phyloP scores from a whole-genome alignment of 2,888 invertebrate species.

The Osedax frankpressi region DNA sequence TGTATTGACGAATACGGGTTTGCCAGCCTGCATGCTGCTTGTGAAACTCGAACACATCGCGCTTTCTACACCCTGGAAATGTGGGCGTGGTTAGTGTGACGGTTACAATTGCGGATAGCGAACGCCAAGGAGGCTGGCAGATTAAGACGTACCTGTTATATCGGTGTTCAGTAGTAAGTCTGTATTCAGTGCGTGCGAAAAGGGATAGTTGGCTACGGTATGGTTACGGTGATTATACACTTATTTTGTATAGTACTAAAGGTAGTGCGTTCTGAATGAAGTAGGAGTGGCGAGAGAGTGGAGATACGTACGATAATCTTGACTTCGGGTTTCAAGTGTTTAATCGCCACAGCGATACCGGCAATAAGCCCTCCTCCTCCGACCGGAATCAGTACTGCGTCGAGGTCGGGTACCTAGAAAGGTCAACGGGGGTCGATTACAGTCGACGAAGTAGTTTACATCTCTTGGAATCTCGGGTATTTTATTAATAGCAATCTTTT shows the following conservation, averaged over 20 bases:
- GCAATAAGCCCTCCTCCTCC: conserved; percentile 88
- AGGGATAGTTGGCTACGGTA: not conserved
- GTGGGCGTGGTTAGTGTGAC: no score
- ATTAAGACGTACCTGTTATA: no score
- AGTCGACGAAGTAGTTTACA: no score
- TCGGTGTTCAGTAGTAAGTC: no score
- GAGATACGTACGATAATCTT: conserved; percentile 68
- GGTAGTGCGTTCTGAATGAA: not conserved
- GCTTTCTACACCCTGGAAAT: conserved; percentile 69
- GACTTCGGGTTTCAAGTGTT: conserved; percentile 67
- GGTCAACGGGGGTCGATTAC: not conserved
- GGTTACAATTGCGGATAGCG: no score
- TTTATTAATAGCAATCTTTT: no score
- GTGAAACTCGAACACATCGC: conserved; percentile 78
- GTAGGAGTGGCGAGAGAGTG: not conserved
- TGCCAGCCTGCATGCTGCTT: conserved; percentile 58
- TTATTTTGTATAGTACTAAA: not conserved
- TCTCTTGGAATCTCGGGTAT: no score
- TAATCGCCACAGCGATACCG: conserved; percentile 75
- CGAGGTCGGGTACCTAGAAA: conserved; percentile 61
- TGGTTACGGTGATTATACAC: not conserved
- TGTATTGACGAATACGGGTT: conserved; percentile 58
- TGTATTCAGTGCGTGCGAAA: no score
- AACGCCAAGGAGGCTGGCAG: no score
- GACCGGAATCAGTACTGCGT: conserved; percentile 78